These are phyloP conservation scores for Prosapia bicincta DNA, from an alignment of 2,888 invertebrate species.

Conservation along the genomic window DNA sequence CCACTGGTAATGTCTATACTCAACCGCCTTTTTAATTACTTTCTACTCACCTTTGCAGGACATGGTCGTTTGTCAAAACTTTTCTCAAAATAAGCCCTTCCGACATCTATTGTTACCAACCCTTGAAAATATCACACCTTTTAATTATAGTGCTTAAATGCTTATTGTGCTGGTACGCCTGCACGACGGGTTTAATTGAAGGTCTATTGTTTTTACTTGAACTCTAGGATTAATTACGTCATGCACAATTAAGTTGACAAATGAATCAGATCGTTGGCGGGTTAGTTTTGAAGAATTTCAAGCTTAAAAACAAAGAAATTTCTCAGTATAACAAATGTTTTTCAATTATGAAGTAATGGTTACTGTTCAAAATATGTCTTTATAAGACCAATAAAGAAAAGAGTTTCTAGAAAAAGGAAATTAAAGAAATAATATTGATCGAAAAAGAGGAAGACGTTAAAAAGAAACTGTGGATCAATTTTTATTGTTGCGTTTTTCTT, in stretches of 20 bases:
- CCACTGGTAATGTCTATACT: neutral
- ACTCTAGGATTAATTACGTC: neutral
- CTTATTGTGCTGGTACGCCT: neutral
- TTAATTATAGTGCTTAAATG: neutral
- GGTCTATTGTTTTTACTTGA: neutral
- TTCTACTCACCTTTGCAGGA: neutral
- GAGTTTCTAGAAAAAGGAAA: too few relatives aligned
- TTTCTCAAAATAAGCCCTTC: neutral
- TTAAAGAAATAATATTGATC: too few relatives aligned
- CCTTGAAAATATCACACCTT: neutral
- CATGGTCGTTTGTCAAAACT: neutral
- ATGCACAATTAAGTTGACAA: neutral
- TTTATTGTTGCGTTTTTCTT: too few relatives aligned
- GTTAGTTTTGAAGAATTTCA: too few relatives aligned
- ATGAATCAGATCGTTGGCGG: neutral
- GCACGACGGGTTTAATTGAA: neutral
- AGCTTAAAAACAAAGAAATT: too few relatives aligned
- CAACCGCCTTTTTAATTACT: neutral
- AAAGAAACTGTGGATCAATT: too few relatives aligned
- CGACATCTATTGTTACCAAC: neutral
- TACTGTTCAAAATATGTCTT: too few relatives aligned
- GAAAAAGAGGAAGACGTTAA: too few relatives aligned
- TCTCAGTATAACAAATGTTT: too few relatives aligned
- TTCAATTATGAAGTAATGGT: too few relatives aligned
- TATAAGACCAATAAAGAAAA: too few relatives aligned